Evolutionary conservation across 2,888 invertebrate genomes (phyloP), one percentile per base, ranked within the genome.

Genomic region (Sesamia inferens): DNA sequence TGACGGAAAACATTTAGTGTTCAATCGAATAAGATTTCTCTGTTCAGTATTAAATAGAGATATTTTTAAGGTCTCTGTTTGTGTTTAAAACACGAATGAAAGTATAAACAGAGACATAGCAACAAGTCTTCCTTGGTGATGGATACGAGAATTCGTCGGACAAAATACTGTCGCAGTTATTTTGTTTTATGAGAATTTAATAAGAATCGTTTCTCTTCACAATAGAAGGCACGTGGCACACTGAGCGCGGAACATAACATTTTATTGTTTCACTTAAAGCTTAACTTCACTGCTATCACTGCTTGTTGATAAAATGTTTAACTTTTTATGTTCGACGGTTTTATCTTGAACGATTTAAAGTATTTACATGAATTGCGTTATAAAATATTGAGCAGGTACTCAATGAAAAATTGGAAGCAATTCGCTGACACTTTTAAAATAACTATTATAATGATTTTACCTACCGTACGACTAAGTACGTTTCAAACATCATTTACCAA

Each of bases 151-250:
- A 69, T 64, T 62, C 44, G 42, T 47, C 24, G 51, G 74, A 78
- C 83, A 82, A 81, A 67, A 79, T 66, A 80, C 75, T 76, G 67
- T 74, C 82, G 68, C 76, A 81, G 81, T 86, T 85, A 84, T 85
- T 88, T 87, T 77, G 81, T 87, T 85, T 85, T 83, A 77, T 81
- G 81, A 82, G 88, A 88, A 87, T 88, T 88, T 85, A 88, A 88
- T 89, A 87, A 85, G 78, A 85, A 80, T 69, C 59, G 81, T 83
- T 70, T 76, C 61, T 76, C 57, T 70, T 79, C 64, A 68, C 62
- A 63, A 76, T 59, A 68, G 39, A 47, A 57, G 47, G 68, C 71
- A 57, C n/a, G 70, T 48, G 55, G 69, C 44, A 73, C 70, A 78
- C 73, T 51, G 61, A 24, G 63, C 16, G 63, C 66, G 31, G 64